A percentile compares a stretch with the other conserved stretches of the same genome.
These are phyloP conservation scores for Gadus macrocephalus DNA, from an alignment of 2,113 vertebrate species.

Conservation along the genomic window DNA sequence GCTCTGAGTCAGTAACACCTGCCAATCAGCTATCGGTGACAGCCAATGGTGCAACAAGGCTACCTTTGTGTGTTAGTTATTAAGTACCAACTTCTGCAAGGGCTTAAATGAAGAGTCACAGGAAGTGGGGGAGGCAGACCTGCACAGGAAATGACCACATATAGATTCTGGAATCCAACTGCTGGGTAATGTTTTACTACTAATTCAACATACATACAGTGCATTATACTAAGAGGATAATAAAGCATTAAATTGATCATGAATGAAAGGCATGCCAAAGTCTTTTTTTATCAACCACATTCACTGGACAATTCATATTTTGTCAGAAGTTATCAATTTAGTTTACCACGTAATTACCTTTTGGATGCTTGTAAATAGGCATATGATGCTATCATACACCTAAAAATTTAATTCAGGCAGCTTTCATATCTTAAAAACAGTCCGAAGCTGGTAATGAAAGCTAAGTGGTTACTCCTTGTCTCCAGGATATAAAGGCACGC, in stretches of 20 bases:
- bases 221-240: conserved; percentile 13
- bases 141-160: conserved; percentile 73
- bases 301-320: too few relatives aligned
- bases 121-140: conserved; percentile 77
- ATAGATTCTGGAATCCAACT: conserved; percentile 75
- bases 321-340: conserved; percentile 11
- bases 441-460: conserved; percentile 25
- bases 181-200: conserved; percentile 69
- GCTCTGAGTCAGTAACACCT: conserved; percentile 68
- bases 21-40: conserved; percentile 70
- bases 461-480: conserved; percentile 17
- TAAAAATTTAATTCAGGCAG: conserved; percentile 8
- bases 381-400: conserved; percentile 26
- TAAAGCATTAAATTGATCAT: conserved; percentile 13
- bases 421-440: conserved; percentile 31
- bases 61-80: conserved; percentile 74
- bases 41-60: conserved; percentile 67
- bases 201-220: conserved; percentile 39
- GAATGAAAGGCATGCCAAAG: conserved; percentile 14
- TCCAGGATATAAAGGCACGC: conserved; percentile 15
- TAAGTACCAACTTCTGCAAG: conserved; percentile 70
- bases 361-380: conserved; percentile 16
- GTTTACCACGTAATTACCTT: conserved; percentile 31
- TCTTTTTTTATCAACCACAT: too few relatives aligned
- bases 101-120: conserved; percentile 79